These are phyloP conservation scores for Scrobipalpa costella DNA, from an alignment of 2,888 invertebrate genomes.

Conservation along the genomic window DNA sequence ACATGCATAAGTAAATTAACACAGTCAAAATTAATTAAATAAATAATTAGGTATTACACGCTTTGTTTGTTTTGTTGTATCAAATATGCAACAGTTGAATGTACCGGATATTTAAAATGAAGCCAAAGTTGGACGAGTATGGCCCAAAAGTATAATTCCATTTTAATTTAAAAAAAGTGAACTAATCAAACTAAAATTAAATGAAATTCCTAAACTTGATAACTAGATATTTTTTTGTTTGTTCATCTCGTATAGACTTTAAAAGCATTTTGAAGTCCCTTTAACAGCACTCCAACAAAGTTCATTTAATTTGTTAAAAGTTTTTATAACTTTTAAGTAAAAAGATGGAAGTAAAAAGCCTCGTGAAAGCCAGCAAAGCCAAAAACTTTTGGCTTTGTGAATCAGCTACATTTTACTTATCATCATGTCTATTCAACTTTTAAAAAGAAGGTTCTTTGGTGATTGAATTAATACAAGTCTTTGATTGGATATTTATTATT, in stretches of 20 bases:
- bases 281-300: not conserved
- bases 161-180: no score
- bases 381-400: not conserved
- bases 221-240: no score
- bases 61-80: no score
- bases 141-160: no score
- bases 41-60: no score
- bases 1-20: no score
- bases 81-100: no score
- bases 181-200: no score
- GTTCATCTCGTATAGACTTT: not conserved
- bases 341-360: slow-evolving; percentile 7
- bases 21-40: no score
- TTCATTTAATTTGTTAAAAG: slow-evolving; percentile 3
- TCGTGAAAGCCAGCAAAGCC: slow-evolving; percentile 5
- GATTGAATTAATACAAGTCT: not conserved
- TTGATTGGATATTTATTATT: not conserved
- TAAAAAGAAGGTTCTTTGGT: not conserved
- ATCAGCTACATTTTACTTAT: slow-evolving; percentile 9
- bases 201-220: no score
- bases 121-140: no score
- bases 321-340: slow-evolving; percentile 8
- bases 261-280: slow-evolving; percentile 1
- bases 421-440: slow-evolving; percentile 1
- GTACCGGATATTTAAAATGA: no score